Conservation (phyloP, 2,797 vertebrate genomes). For the Tadarida brasiliensis region DNA sequence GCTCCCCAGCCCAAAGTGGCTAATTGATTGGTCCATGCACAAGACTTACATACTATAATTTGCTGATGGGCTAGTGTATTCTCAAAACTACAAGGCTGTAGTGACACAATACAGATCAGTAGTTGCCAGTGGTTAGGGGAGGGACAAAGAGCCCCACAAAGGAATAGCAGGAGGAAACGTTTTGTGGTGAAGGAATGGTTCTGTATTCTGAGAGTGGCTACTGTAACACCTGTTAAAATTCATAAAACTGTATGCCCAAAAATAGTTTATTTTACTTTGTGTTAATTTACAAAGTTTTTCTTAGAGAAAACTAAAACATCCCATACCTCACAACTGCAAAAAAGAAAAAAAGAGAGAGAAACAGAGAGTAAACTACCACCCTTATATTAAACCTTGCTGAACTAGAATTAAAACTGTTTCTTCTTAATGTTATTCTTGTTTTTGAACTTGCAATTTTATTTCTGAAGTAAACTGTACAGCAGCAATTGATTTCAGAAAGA, state of each 20-base stretch:
- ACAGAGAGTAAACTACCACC: background rate
- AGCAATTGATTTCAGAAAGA: background rate
- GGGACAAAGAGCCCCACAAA: background rate
- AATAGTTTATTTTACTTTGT: background rate
- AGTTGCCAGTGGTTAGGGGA: background rate
- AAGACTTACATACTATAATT: background rate
- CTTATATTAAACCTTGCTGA: background rate
- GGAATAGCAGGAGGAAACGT: background rate
- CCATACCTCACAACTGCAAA: background rate
- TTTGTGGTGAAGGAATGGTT: background rate
- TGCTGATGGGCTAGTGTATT: background rate
- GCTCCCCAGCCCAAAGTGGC: background rate
- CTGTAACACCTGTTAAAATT: background rate
- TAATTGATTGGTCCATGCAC: background rate
- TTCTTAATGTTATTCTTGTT: background rate
- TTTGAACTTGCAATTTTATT: constrained; percentile 36
- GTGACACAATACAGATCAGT: background rate
- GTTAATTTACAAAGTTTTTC: background rate
- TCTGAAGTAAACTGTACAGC: background rate
- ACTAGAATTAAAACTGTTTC: background rate
- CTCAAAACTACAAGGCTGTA: background rate
- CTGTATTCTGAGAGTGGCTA: background rate
- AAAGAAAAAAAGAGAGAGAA: background rate
- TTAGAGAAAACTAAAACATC: background rate
- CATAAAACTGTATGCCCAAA: background rate